A percentile compares a stretch with the other conserved stretches of the same genome.
Conservation (phyloP, 2,113 vertebrate genomes). For the Clinocottus analis region DNA sequence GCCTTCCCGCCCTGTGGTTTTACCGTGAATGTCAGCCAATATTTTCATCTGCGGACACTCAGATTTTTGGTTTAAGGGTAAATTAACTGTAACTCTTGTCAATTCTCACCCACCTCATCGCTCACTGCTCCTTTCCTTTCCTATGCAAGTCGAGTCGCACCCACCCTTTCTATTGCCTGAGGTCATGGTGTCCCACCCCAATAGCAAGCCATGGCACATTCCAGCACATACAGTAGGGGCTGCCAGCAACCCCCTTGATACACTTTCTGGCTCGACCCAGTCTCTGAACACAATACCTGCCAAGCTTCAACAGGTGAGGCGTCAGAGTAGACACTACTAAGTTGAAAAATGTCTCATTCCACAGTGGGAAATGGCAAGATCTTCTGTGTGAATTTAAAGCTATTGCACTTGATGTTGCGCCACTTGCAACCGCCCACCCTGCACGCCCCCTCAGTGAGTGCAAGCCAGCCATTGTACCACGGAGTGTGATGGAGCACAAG, state of each 20-base stretch:
- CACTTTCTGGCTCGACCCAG: slow-evolving; percentile 52
- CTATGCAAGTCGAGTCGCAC: slow-evolving; percentile 75
- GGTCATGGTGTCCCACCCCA: slow-evolving; percentile 88
- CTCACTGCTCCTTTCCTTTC: slow-evolving; percentile 67
- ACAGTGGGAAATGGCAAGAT: slow-evolving; percentile 49
- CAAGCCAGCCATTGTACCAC: slow-evolving; percentile 61
- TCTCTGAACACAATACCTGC: slow-evolving; percentile 63
- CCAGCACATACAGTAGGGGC: slow-evolving; percentile 78
- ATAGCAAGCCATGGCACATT: slow-evolving; percentile 85
- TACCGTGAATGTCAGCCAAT: background rate
- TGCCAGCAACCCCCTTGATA: slow-evolving; percentile 75
- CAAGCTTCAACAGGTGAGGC: slow-evolving; percentile 78
- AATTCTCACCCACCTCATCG: slow-evolving; percentile 66
- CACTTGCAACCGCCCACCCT: slow-evolving; percentile 67
- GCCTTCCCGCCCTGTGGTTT: slow-evolving; percentile 23
- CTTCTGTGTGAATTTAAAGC: slow-evolving; percentile 59
- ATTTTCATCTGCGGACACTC: background rate
- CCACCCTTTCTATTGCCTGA: slow-evolving; percentile 84
- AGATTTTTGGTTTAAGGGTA: slow-evolving; percentile 38
- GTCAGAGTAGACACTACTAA: slow-evolving; percentile 51
- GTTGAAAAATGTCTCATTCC: slow-evolving; percentile 43
- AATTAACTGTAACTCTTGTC: slow-evolving; percentile 57
- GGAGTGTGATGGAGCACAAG: slow-evolving; percentile 49
- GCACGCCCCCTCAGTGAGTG: slow-evolving; percentile 52
- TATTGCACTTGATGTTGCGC: slow-evolving; percentile 66